phyloP scores from a whole-genome alignment of 2,113 vertebrate genomes.

The Onychorhynchus coronatus region DNA sequence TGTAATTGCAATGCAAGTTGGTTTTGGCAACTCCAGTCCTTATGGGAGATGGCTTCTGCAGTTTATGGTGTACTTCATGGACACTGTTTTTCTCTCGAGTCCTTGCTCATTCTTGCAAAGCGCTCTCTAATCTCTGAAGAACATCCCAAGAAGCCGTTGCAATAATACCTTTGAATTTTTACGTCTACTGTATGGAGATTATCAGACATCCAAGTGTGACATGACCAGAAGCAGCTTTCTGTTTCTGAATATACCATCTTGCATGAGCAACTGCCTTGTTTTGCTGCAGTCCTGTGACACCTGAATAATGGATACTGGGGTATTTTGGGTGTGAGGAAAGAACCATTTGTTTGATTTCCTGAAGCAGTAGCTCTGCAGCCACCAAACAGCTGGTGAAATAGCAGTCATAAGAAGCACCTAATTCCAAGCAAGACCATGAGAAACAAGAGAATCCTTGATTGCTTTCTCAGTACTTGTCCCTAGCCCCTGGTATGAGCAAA shows the following conservation, averaged over 20 bases:
- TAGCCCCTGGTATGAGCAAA: not conserved
- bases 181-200: not conserved
- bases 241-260: rapidly evolving
- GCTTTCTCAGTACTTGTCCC: not conserved
- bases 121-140: not conserved
- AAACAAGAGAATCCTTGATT: not conserved
- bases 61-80: not conserved
- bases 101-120: not conserved
- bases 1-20: not conserved
- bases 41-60: not conserved
- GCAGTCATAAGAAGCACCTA: not conserved
- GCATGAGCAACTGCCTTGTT: not conserved
- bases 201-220: rapidly evolving
- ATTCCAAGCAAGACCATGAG: not conserved
- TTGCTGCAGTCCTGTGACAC: not conserved
- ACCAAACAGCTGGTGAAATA: rapidly evolving
- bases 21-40: not conserved
- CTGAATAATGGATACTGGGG: not conserved
- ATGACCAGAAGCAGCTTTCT: not conserved
- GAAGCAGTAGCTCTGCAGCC: not conserved
- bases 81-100: not conserved
- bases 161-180: not conserved
- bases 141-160: not conserved
- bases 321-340: not conserved
- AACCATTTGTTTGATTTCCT: not conserved